Evolutionary conservation across 2,113 vertebrate genomes (phyloP), one percentile per base, ranked within the genome.

Genomic region (Antechinus flavipes): DNA sequence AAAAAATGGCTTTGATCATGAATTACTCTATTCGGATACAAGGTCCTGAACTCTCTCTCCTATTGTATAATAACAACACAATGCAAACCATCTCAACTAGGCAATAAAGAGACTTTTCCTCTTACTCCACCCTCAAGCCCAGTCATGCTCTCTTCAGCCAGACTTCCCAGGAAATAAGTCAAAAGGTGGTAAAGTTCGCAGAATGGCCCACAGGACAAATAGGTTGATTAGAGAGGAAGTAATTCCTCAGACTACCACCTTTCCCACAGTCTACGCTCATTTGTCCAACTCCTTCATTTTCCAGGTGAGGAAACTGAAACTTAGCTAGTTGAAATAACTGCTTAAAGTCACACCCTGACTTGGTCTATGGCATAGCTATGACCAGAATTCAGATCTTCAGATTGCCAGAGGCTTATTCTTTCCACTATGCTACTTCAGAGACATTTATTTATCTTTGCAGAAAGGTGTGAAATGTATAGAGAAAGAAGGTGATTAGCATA

Each of bases 401-500:
- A 84, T 0, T 22, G 6, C 19, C 19, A 84, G 35, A n/a, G 16
- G 8, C 35, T 42, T 84, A 42, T 9, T 84, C 68, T 84, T 84
- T 84, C 19, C n/a, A 22, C 35, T 84, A 22, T 22, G 2, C n/a
- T 84, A 84, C n/a, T 84, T 42, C 6, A 42, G n/a, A 42, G 68
- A 42, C 16, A 23, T 84, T 84, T 42, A 23, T 84, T 84, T 42
- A 42, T 84, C n/a, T 42, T 84, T 26, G 42, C 68, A 84, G n/a
- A 42, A 42, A 42, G n/a, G 19, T 84, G n/a, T 27, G 89, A 91
- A 96, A 27, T 47, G 46, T 35, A 94, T 46, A 25, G n/a, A 84
- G 42, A 93, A 96, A 55, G 50, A 53, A 92, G 50, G 54, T n/a
- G 93, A 10, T 90, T 50, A 91, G 56, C 23, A 25, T 30, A 61